Conservation (phyloP, 2,113 vertebrate genomes). For the Istiophorus platypterus region DNA sequence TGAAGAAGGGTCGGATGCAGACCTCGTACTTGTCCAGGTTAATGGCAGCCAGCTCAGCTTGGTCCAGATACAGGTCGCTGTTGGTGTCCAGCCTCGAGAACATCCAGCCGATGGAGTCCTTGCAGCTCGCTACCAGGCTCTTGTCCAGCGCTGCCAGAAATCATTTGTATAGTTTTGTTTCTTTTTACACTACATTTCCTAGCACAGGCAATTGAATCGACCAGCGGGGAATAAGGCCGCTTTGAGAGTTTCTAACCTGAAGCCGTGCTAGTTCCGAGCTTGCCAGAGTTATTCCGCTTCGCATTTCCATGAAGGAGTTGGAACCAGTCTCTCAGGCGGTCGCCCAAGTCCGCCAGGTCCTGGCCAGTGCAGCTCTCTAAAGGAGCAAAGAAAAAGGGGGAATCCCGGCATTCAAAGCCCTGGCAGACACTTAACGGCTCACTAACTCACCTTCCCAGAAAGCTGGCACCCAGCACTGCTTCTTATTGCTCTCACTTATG, state of each 20-base stretch:
- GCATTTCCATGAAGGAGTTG: conserved; percentile 95
- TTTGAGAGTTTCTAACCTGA: conserved; percentile 78
- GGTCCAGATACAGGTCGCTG: conserved; percentile 92
- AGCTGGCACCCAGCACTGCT: background rate
- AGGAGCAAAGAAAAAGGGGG: conserved; percentile 28
- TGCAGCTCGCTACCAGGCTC: conserved; percentile 93
- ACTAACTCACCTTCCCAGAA: conserved; percentile 47
- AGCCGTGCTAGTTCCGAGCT: conserved; percentile 73
- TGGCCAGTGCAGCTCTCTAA: conserved; percentile 96
- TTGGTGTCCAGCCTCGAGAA: conserved; percentile 95
- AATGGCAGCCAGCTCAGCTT: conserved; percentile 91
- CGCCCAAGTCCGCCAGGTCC: conserved; percentile 95
- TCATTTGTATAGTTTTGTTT: background rate
- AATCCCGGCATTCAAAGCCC: conserved; percentile 38
- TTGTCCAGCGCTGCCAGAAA: conserved; percentile 89
- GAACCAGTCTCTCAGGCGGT: conserved; percentile 97
- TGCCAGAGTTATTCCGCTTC: conserved; percentile 91
- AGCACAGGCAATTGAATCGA: conserved; percentile 22
- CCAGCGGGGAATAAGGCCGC: conserved; percentile 4
- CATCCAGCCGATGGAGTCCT: conserved; percentile 98
- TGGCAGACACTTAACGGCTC: conserved; percentile 37
- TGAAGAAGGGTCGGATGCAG: conserved; percentile 97
- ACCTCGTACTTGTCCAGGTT: conserved; percentile 98
- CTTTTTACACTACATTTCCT: background rate
- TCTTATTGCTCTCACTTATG: conserved; percentile 8